phyloP scores from a whole-genome alignment of 2,113 vertebrate species.

The Phalacrocorax carbo region DNA sequence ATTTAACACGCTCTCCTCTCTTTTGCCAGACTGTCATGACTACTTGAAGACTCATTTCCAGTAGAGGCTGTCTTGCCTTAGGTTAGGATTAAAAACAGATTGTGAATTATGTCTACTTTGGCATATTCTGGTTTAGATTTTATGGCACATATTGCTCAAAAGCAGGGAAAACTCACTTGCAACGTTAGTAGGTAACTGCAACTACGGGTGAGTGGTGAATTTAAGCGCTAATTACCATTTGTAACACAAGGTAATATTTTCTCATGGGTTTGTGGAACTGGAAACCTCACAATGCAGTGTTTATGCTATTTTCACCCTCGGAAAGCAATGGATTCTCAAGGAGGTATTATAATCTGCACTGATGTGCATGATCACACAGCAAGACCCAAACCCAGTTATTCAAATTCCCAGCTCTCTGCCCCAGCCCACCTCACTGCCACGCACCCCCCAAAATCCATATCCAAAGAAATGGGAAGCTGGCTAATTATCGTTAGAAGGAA shows the following conservation, averaged over 20 bases:
- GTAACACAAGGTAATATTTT: background rate
- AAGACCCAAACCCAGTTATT: background rate
- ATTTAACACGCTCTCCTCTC: background rate
- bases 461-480: background rate
- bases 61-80: background rate
- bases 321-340: background rate
- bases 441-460: background rate
- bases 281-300: background rate
- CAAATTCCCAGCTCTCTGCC: background rate
- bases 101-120: background rate
- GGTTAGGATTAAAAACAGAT: background rate
- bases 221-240: background rate
- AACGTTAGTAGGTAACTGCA: background rate
- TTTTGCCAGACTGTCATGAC: background rate
- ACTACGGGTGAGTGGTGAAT: background rate
- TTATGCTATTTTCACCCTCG: background rate
- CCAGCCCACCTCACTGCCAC: accelerated
- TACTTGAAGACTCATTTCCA: background rate
- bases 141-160: background rate
- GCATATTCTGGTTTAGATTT: background rate
- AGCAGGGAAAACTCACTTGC: background rate
- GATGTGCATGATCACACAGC: accelerated
- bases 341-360: background rate
- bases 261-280: background rate
- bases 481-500: background rate